Evolutionary conservation across 2,888 invertebrate species (phyloP).

Genomic region (Tigriopus californicus): DNA sequence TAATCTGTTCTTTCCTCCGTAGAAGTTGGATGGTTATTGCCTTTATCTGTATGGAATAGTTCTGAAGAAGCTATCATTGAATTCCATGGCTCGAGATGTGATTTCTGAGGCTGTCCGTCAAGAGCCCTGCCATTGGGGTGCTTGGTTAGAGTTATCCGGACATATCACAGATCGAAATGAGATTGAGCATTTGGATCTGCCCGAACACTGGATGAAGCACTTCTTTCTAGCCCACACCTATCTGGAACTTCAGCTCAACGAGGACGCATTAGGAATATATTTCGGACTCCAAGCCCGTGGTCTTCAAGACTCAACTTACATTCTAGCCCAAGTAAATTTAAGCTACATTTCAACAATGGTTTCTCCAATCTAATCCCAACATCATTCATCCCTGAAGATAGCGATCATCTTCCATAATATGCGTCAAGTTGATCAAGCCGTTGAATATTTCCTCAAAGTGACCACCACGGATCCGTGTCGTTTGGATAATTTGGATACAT

Average conservation of each 20-base stretch:
- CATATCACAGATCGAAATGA: constrained; percentile 64
- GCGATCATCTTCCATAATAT: constrained; percentile 82
- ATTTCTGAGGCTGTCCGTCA: constrained; percentile 51
- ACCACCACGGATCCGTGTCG: constrained; percentile 75
- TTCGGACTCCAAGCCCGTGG: constrained; percentile 53
- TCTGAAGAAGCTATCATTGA: constrained; percentile 62
- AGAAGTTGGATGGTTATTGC: constrained; percentile 59
- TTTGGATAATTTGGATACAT: constrained; percentile 86
- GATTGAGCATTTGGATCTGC: constrained; percentile 33
- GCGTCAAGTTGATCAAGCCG: constrained; percentile 77
- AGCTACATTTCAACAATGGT: too few relatives aligned
- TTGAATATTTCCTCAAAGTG: constrained; percentile 61
- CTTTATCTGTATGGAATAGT: constrained; percentile 78
- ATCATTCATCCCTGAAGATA: constrained; percentile 35
- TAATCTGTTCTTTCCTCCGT: constrained; percentile 14
- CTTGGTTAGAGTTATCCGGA: constrained; percentile 78
- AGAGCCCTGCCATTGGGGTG: constrained; percentile 77
- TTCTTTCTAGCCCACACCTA: constrained; percentile 79
- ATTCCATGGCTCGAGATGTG: constrained; percentile 53
- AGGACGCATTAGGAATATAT: constrained; percentile 70
- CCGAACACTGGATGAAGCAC: constrained; percentile 83
- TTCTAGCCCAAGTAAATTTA: constrained; percentile 42
- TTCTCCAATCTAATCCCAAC: too few relatives aligned
- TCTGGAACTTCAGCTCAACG: constrained; percentile 69
- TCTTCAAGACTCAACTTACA: constrained; percentile 67